Evolutionary conservation across 2,797 vertebrate genomes (phyloP).

Genomic region (Channa striata): DNA sequence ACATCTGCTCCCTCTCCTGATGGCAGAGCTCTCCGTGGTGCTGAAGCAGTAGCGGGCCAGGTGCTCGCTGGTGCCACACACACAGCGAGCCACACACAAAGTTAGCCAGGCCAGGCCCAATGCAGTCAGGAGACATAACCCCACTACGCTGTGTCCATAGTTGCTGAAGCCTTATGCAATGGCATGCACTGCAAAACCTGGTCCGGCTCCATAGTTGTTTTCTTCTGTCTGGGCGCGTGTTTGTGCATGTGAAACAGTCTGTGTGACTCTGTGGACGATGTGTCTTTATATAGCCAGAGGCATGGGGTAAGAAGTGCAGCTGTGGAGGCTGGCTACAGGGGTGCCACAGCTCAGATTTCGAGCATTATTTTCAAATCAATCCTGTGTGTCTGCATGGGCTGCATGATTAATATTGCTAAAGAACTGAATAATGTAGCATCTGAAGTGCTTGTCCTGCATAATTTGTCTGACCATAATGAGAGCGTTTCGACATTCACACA

Average conservation of each 20-base stretch:
- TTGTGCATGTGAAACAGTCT: constrained; percentile 22
- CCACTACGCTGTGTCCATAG: constrained; percentile 3
- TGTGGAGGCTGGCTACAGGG: constrained; percentile 29
- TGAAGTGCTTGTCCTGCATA: not conserved
- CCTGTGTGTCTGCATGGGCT: not conserved
- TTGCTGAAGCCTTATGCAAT: constrained; percentile 46
- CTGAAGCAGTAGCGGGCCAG: constrained; percentile 73
- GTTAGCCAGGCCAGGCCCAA: constrained; percentile 1
- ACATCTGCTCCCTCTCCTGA: constrained; percentile 14
- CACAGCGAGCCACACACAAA: constrained; percentile 5
- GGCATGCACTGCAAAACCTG: constrained; percentile 24
- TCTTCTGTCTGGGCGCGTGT: constrained; percentile 27
- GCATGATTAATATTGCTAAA: not conserved
- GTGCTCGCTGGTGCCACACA: constrained; percentile 43
- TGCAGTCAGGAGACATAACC: constrained; percentile 15
- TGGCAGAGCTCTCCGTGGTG: constrained; percentile 75
- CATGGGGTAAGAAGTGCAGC: constrained; percentile 30
- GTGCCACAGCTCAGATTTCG: constrained; percentile 35
- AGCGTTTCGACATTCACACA: not conserved
- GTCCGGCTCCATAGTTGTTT: constrained; percentile 28
- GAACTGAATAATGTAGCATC: not conserved
- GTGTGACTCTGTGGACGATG: constrained; percentile 17
- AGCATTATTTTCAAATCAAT: constrained; percentile 31
- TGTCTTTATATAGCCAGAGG: constrained; percentile 31
- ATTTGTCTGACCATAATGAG: not conserved